Conservation (phyloP, 2,888 invertebrate species). For the Sphaerophoria taeniata region DNA sequence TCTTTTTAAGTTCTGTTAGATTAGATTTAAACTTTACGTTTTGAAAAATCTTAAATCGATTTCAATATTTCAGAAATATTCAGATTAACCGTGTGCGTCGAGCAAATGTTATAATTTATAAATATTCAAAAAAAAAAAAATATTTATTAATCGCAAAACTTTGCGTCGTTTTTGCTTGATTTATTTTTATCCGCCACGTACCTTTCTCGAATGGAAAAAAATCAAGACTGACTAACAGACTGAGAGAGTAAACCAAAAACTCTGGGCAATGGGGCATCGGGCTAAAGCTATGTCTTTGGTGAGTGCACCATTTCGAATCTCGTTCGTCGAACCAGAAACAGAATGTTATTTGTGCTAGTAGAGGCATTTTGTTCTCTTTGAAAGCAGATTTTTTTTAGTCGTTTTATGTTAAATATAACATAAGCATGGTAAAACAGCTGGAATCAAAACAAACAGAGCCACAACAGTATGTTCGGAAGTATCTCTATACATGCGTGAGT, state of each 20-base stretch:
- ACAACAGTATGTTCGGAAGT: conserved; percentile 2
- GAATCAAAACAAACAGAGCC: not conserved
- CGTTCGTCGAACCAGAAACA: not conserved
- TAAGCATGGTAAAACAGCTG: not conserved
- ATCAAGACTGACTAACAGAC: conserved; percentile 56
- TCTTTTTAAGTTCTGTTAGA: not conserved
- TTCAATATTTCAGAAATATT: conserved; percentile 58
- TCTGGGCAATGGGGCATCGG: not conserved
- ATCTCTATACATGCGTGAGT: conserved; percentile 1
- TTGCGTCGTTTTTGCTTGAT: conserved; percentile 65
- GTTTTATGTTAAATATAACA: not conserved
- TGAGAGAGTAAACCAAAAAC: conserved; percentile 31
- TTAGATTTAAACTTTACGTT: conserved; percentile 37
- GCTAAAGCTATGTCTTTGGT: conserved; percentile 23
- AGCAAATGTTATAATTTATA: conserved; percentile 16
- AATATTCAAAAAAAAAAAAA: conserved; percentile 1
- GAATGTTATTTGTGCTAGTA: conserved; percentile 1
- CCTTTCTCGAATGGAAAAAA: conserved; percentile 66
- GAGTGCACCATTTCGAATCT: not conserved
- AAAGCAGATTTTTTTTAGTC: conserved; percentile 3
- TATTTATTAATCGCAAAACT: conserved; percentile 56
- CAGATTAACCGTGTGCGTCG: conserved; percentile 44
- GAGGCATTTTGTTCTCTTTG: conserved; percentile 17
- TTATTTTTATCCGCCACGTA: conserved; percentile 62
- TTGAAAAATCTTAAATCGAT: conserved; percentile 29